Base-by-base conservation (phyloP, 2,797 vertebrate species). In the Pipistrellus pygmaeus region DNA sequence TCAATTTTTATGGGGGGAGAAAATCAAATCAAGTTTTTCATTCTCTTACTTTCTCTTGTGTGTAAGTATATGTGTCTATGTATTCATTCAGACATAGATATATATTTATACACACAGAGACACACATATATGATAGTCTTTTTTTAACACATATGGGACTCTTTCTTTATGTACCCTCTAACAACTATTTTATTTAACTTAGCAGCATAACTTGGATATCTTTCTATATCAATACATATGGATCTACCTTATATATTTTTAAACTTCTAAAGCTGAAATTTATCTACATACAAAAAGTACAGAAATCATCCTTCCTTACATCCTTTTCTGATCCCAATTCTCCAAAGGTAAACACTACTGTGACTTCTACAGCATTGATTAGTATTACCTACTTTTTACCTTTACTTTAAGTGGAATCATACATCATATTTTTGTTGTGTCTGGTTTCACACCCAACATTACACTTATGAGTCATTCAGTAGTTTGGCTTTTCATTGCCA, bases 191-290 rank as follows among this genome's bases (percentile, higher is more conserved):
- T 95, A 90, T 92, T 95, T 96, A 95, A 80, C 75, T 92, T 95
- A 93, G 89, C 86, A 77, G 80, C 73, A 78, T 51, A 91, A 96
- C 90, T 96, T 94, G 86, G 87, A 90, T 62, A 94, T 96, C 73
- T 95, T 90, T 96, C 66, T 95, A 73, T 20, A 55, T 96, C 95
- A 96, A 88, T 96, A 85, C 89, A 95, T 95, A 91, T 93, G 93
- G 66, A 57, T 77, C 32, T 89, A 91, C 83, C 72, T 92, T 96
- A 92, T 35, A 95, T 64, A 95, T 88, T 95, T 94, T 89, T 73
- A 80, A 94, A 60, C 38, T 72, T 86, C 82, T 77, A 92, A 94
- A 94, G 76, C n/a, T 83, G 73, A 95, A 95, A 86, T 68, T 66
- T 93, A 48, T 84, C n/a, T 55, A 75, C 18, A 62, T 66, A 91